Percentiles rank a stretch among this genome's conserved stretches.
Conservation (phyloP, 2,113 vertebrate species). For the Recurvirostra avosetta region DNA sequence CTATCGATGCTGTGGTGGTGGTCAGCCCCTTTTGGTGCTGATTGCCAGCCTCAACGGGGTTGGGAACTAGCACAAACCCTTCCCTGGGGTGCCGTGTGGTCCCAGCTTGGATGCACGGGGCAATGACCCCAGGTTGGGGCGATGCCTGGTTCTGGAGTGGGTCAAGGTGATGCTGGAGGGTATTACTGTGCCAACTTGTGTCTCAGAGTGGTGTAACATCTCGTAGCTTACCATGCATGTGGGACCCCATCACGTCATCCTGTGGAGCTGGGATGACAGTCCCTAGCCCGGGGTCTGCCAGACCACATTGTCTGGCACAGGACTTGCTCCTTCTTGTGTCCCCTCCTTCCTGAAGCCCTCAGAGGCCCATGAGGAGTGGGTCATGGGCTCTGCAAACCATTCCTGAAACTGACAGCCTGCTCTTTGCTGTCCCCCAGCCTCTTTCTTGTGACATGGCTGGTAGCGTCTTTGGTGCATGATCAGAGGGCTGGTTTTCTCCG, state of each 20-base stretch:
- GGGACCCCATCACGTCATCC: background rate
- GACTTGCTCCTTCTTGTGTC: background rate
- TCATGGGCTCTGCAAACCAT: accelerated
- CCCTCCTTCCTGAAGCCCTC: background rate
- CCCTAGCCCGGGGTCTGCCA: background rate
- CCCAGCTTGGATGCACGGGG: accelerated
- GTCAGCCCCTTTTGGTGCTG: background rate
- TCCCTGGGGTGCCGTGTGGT: accelerated
- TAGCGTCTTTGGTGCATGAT: background rate
- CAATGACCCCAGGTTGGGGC: background rate
- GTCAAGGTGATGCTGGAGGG: background rate
- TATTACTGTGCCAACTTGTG: background rate
- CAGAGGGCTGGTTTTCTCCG: background rate
- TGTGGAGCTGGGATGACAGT: background rate
- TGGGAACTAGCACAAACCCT: background rate
- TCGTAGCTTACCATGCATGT: background rate
- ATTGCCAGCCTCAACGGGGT: background rate
- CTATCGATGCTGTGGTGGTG: background rate
- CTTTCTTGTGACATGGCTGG: background rate
- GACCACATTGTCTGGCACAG: background rate
- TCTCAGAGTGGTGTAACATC: background rate
- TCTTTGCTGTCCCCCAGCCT: background rate
- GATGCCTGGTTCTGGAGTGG: background rate
- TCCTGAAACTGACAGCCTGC: background rate
- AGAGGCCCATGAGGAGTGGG: background rate